phyloP scores from a whole-genome alignment of 2,113 vertebrate genomes.

The Rana temporaria region DNA sequence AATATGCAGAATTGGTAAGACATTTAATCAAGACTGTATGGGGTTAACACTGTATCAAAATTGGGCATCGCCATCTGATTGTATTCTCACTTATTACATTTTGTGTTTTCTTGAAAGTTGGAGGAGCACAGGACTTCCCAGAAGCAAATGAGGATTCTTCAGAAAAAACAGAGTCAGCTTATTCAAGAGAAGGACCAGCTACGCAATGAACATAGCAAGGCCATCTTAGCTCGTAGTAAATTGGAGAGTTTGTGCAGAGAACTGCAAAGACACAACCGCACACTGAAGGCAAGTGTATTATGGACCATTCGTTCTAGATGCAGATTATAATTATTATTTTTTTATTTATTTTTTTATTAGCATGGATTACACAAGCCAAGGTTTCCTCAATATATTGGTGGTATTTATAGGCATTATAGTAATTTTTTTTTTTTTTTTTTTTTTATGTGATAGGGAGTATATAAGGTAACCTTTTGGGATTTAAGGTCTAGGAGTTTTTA shows the following conservation, averaged over 20 bases:
- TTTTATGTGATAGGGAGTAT: too few species aligned
- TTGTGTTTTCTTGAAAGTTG: constrained; percentile 71
- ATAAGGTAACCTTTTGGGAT: too few species aligned
- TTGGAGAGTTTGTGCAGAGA: constrained; percentile 95
- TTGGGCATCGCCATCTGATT: neutral
- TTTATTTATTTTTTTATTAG: too few species aligned
- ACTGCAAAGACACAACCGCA: constrained; percentile 95
- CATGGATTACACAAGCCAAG: too few species aligned
- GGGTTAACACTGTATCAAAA: neutral
- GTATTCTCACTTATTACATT: neutral
- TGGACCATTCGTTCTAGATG: too few species aligned
- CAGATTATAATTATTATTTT: too few species aligned
- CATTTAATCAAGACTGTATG: neutral
- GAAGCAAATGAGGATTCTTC: constrained; percentile 92
- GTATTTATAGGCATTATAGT: too few species aligned
- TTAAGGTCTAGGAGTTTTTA: too few species aligned
- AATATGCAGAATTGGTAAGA: constrained; percentile 97
- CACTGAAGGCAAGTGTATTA: constrained; percentile 83
- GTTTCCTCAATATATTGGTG: too few species aligned
- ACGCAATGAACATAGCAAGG: constrained; percentile 94
- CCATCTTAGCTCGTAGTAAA: constrained; percentile 94
- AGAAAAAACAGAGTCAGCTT: constrained; percentile 95
- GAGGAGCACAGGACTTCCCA: constrained; percentile 93
- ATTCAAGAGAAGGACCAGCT: constrained; percentile 96
- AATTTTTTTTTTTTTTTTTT: too few species aligned